Evolutionary conservation across 2,797 vertebrate species (phyloP).

Genomic region (Jordanella pulchra): DNA sequence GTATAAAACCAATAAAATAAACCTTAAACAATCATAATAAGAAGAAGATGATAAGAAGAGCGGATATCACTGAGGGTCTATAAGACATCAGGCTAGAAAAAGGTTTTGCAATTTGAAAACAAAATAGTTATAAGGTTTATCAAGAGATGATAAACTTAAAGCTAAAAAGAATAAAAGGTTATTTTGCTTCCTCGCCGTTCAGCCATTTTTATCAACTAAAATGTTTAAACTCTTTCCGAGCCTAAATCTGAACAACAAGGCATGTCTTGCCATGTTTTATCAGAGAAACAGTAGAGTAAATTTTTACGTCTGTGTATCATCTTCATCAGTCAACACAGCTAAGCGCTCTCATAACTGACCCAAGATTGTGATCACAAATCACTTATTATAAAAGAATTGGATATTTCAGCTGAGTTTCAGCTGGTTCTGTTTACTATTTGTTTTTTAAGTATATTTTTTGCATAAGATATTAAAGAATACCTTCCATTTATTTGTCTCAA

Average conservation of each 20-base stretch:
- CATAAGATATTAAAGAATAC: neutral
- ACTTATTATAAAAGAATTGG: neutral
- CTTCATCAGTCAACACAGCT: neutral
- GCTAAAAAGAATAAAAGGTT: too few relatives aligned
- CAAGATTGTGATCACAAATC: neutral
- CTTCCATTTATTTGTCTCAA: too few relatives aligned
- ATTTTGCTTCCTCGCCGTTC: too few relatives aligned
- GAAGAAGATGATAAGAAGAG: too few relatives aligned
- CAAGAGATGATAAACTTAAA: too few relatives aligned
- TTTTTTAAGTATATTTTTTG: neutral
- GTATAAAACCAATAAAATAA: neutral
- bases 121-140: neutral
- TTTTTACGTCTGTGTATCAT: neutral
- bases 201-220: too few relatives aligned
- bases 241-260: too few relatives aligned
- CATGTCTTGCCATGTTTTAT: too few relatives aligned
- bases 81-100: neutral
- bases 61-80: too few relatives aligned
- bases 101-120: neutral
- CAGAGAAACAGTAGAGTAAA: too few relatives aligned
- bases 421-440: neutral
- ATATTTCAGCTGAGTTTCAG: neutral
- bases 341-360: too few relatives aligned
- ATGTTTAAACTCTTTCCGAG: too few relatives aligned
- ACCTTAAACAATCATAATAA: neutral